Evolutionary conservation across 2,797 vertebrate species (phyloP), one percentile per base, ranked within the genome.

Genomic region (Ambastaia sidthimunki): DNA sequence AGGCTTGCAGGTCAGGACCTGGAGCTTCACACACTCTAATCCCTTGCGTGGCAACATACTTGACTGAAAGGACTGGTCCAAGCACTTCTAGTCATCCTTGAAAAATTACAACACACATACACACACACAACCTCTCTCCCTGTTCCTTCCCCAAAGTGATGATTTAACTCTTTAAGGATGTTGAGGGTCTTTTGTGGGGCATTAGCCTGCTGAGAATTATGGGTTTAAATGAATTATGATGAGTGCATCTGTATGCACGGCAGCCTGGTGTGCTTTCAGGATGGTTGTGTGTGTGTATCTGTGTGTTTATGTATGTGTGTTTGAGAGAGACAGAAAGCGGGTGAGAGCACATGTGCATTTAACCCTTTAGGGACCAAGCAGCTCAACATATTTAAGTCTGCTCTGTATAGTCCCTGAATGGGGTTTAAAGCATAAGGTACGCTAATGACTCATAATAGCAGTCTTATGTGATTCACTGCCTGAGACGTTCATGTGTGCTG

Each of bases 1-100:
- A 92, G 92, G 90, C 91, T 92, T 90, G 70, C 87, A 90, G 97
- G 96, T 97, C 97, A 96, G 93, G 95, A 96, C 95, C 95, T 91
- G 90, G 93, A 89, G 90, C 92, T 92, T 93, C 93, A 93, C 92
- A 95, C 91, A 89, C 85, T 83, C 91, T 94, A 94, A 94, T 94
- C 93, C 91, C 92, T 89, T 88, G 92, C 95, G 93, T 91, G 92
- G 90, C 92, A 92, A 86, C 92, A 93, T 93, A 92, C 90, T 92
- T 92, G 89, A 91, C 90, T 91, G 88, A 92, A 90, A 86, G 88
- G 88, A 88, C 85, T 21, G 75, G 87, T 86, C 81, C 85, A 81
- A 83, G 82, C 86, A 88, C 87, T 88, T 86, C 83, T 50, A 89
- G 87, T 82, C 81, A 82, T 80, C 85, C 85, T 85, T 89, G 87